phyloP scores from a whole-genome alignment of 2,888 invertebrate genomes.

The Phalera bucephala region DNA sequence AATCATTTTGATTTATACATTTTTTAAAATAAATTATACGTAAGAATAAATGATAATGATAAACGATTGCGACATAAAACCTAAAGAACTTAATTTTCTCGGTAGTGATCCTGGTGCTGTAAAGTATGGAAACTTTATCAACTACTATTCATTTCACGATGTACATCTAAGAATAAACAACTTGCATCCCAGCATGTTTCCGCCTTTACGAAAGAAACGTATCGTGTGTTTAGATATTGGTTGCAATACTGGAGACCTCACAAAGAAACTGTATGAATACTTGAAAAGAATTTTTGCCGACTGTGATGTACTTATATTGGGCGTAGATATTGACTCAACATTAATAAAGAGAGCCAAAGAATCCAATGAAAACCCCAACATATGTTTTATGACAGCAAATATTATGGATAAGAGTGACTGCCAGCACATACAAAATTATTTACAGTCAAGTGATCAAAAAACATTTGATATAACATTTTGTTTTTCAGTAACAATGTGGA shows the following conservation, averaged over 20 bases:
- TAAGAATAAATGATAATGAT: too few species aligned
- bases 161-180: conserved; percentile 86
- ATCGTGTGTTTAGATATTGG: conserved; percentile 87
- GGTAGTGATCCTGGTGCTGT: conserved; percentile 89
- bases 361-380: conserved; percentile 60
- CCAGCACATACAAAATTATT: conserved; percentile 65
- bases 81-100: conserved; percentile 62
- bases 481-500: conserved; percentile 96
- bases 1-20: too few species aligned
- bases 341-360: conserved; percentile 87
- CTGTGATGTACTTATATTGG: conserved; percentile 78
- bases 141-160: conserved; percentile 92
- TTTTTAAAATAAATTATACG: too few species aligned
- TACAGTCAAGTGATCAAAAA: conserved; percentile 57
- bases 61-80: conserved; percentile 20
- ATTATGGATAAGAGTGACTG: conserved; percentile 76
- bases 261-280: conserved; percentile 80
- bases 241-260: conserved; percentile 92
- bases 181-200: conserved; percentile 72
- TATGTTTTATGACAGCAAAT: conserved; percentile 84
- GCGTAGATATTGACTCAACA: conserved; percentile 88
- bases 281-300: conserved; percentile 64
- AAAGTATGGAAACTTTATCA: conserved; percentile 92
- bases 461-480: conserved; percentile 88
- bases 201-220: conserved; percentile 29